phyloP scores from a whole-genome alignment of 2,888 invertebrate genomes.

The Salpingus planirostris region DNA sequence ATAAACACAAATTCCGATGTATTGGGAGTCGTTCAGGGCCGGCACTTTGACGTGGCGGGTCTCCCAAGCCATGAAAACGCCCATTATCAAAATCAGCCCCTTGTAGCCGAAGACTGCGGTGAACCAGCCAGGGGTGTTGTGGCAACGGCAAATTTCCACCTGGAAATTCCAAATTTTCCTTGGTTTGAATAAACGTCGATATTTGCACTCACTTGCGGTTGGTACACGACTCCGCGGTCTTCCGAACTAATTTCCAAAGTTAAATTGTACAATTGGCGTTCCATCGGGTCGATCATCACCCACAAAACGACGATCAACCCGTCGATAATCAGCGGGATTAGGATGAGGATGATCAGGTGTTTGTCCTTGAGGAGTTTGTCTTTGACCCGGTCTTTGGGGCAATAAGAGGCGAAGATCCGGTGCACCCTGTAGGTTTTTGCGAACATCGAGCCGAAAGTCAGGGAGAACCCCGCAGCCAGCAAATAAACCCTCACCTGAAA shows the following conservation, averaged over 20 bases:
- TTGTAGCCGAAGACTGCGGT: conserved; percentile 85
- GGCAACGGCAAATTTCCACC: conserved; percentile 83
- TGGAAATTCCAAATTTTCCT: conserved; percentile 30
- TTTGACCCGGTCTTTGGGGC: conserved; percentile 73
- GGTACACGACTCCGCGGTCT: conserved; percentile 75
- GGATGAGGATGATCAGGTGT: conserved; percentile 76
- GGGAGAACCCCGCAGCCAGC: conserved; percentile 80
- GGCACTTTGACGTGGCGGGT: conserved; percentile 87
- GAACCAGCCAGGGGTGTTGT: conserved; percentile 84
- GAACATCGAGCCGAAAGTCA: conserved; percentile 92
- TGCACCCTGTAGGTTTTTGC: conserved; percentile 90
- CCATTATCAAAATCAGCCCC: conserved; percentile 76
- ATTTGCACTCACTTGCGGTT: conserved; percentile 60
- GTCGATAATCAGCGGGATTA: conserved; percentile 73
- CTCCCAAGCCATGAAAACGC: conserved; percentile 95
- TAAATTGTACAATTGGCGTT: conserved; percentile 72
- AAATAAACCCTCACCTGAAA: conserved; percentile 76
- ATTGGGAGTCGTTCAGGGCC: conserved; percentile 86
- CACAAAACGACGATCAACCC: conserved; percentile 75
- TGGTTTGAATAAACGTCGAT: neutral
- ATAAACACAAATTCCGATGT: conserved; percentile 89
- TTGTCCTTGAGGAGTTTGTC: conserved; percentile 87
- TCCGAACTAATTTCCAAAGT: conserved; percentile 67
- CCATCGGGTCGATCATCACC: conserved; percentile 81
- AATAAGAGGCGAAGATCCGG: conserved; percentile 79